Evolutionary conservation across 1,140 invertebrate genomes (phyloP), one percentile per base, ranked within the genome.

Genomic region (Vollenhovia emeryi): DNA sequence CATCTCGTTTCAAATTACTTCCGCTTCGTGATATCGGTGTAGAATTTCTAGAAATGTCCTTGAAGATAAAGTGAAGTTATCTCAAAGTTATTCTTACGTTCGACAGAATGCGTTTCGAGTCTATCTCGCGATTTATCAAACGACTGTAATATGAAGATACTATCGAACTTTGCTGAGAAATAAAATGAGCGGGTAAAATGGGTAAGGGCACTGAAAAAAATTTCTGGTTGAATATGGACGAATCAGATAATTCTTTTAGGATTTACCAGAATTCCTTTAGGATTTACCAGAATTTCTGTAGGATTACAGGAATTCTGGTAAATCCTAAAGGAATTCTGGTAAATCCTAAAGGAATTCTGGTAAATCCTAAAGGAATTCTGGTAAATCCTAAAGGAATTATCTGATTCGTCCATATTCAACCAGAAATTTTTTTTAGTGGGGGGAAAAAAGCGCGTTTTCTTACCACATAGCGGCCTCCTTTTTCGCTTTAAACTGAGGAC

Each of bases 21-120:
- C 36, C 24, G 8, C 48, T 45, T 33, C 43, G 30, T 40, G 66
- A 69, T 79, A 55, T 55, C 27, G 52, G 13, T 24, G 15, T 21
- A 21, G 57, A 55, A 27, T 80, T 80, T 18, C 43, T 5, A 71
- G 18, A 8, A 55, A 71, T 71, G 50, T 82, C 36, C 50, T 82
- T 71, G 36, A 0, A 71, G 36, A 82, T 45, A 71, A 69, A 68
- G 9, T 2, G 5, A 13, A 24, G 1, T 69, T n/a, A 55, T 36
- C 36, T 33, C 43, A 30, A 79, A 78, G 24, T 79, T 78, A 64
- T 50, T 80, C 30, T 24, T 80, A 71, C 11, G 18, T 57, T 71
- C 4, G 11, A 55, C 2, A n/a, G 9, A 66, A 15, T 48, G 8
- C 1, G 45, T 43, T 36, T 18, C 8, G n/a, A 8, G 0, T 40